These are phyloP conservation scores for Cylloceria caligata DNA, from an alignment of 2,888 invertebrate genomes.

Conservation along the genomic window DNA sequence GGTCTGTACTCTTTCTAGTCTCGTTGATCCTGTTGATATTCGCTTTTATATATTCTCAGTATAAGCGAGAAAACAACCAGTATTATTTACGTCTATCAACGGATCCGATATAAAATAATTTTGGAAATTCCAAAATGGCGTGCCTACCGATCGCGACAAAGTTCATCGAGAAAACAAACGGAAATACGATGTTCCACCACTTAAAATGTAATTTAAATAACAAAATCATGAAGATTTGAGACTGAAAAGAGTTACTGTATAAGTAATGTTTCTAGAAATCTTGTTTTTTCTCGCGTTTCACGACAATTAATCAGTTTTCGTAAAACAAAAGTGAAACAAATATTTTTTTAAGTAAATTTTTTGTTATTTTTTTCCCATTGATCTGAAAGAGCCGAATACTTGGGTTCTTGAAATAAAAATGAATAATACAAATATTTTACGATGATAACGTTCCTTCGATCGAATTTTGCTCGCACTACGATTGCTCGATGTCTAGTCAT, in stretches of 20 bases:
- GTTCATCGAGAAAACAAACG: not conserved
- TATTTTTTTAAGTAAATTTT: not conserved
- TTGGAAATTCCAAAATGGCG: slow-evolving; percentile 51
- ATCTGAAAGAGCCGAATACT: not conserved
- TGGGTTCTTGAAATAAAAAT: not conserved
- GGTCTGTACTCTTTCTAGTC: slow-evolving; percentile 78
- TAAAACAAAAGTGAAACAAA: not conserved
- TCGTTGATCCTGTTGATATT: slow-evolving; percentile 77
- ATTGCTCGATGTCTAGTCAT: slow-evolving; percentile 51
- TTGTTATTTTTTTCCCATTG: not conserved
- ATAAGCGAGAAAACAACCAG: slow-evolving; percentile 79
- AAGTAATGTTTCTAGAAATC: not conserved
- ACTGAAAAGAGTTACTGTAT: not conserved
- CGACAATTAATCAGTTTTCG: not conserved
- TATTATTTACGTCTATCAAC: slow-evolving; percentile 81
- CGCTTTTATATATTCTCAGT: slow-evolving; percentile 79
- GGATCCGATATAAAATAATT: slow-evolving; percentile 74
- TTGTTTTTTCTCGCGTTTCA: not conserved
- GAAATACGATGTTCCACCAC: not conserved
- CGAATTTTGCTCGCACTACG: slow-evolving; percentile 15
- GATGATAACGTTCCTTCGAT: not conserved
- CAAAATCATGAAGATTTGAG: slow-evolving; percentile 4
- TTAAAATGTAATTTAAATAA: not conserved
- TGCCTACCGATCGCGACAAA: not conserved
- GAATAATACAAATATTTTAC: not conserved